Base-by-base conservation (phyloP, 2,888 invertebrate genomes). In the Dendrolimus pini region DNA sequence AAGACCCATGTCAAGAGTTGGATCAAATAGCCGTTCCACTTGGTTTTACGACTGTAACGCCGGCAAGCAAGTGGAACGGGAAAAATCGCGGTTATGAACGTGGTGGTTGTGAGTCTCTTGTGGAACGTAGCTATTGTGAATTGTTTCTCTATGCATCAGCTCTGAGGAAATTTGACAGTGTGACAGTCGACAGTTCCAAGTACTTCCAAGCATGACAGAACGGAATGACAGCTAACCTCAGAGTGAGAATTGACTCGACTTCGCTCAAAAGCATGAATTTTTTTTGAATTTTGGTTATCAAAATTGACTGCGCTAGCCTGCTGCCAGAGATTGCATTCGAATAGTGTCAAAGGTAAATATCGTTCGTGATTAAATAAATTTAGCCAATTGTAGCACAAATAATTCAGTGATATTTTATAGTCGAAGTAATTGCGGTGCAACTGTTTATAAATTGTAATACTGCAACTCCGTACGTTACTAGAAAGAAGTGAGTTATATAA, bases 401-500 rank as follows among this genome's bases (percentile, higher is more conserved):
- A 61, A 58, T 59, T 60, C 60, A 62, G 63, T 68, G 64, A 41
- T 64, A 58, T 60, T 64, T 64, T 41, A 10, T 62, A 60, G 54
- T 56, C 53, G 57, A 62, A 61, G 63, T 54, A 55, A 58, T 62
- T 64, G 58, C 58, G 56, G 59, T 63, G 63, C 60, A 62, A 67
- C 62, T 61, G 65, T 67, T 66, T 69, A 62, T 62, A 55, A 61
- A 61, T 59, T 67, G 75, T 74, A 69, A 68, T 70, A 72, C 69
- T 72, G 73, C 69, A 64, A 75, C 74, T 80, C 74, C 68, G 68
- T 74, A 70, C 67, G 72, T 57, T 70, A 74, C 74, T 77, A 78
- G 77, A 83, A 83, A 79, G 78, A 75, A 83, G 82, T 77, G 82
- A 80, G 86, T 90, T 90, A 90, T 83, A 89, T 90, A 90, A 90